A percentile compares a stretch with the other conserved stretches of the same genome.
These are phyloP conservation scores for Salvator merianae DNA, from an alignment of 2,113 vertebrate genomes.

Conservation along the genomic window DNA sequence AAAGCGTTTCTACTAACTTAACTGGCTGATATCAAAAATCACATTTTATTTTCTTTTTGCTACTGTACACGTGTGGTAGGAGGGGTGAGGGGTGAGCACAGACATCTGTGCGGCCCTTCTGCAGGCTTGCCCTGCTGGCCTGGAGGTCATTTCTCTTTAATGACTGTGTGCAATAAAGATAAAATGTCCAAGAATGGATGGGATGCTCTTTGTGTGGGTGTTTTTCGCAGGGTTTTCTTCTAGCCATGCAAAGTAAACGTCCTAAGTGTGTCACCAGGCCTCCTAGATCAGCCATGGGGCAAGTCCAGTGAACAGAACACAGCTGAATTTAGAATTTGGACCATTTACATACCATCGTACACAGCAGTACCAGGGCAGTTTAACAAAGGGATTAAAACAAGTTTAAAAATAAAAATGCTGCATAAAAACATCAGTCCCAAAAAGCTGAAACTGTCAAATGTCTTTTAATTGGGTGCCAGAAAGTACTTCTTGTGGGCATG, in stretches of 20 bases:
- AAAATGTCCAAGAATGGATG: neutral
- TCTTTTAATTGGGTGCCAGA: no score
- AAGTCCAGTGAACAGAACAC: neutral
- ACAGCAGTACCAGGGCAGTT: no score
- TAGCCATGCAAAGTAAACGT: no score
- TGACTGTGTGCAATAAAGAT: conserved; percentile 1
- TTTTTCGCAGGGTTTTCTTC: neutral
- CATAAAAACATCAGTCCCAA: no score
- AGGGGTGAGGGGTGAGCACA: neutral
- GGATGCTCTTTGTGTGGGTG: neutral
- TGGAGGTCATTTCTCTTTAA: neutral
- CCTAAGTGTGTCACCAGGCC: no score
- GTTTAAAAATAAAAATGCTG: no score
- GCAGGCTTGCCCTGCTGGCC: neutral
- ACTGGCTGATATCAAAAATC: neutral
- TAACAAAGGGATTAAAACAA: no score
- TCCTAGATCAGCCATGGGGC: neutral
- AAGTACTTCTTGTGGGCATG: neutral
- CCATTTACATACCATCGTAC: no score
- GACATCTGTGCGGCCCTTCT: neutral
- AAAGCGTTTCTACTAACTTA: neutral
- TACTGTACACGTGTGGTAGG: neutral
- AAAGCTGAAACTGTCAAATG: no score
- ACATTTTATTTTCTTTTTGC: neutral
- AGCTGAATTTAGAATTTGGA: no score